Conservation (phyloP, 2,888 invertebrate genomes). For the Caenorhabditis japonica region DNA sequence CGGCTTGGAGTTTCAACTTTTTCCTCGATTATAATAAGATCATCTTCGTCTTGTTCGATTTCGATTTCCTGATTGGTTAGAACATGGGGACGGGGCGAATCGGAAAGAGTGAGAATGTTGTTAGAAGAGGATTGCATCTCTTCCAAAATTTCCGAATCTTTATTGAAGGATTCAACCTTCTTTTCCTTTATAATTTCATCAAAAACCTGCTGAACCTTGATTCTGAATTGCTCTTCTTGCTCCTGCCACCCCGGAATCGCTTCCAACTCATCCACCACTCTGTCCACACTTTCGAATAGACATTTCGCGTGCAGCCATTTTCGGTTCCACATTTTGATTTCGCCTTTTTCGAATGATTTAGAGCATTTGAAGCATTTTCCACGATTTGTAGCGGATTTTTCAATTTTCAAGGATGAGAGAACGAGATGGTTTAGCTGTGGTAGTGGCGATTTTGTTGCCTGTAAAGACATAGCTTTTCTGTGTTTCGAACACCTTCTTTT, state of each 20-base stretch:
- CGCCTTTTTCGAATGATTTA: constrained; percentile 53
- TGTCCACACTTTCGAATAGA: constrained; percentile 13
- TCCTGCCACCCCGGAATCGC: constrained; percentile 10
- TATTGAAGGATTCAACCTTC: not conserved
- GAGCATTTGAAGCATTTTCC: constrained; percentile 68
- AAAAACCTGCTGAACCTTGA: not conserved
- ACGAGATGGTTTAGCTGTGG: not conserved
- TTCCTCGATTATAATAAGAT: not conserved
- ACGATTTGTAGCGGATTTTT: constrained; percentile 11
- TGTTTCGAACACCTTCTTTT: too few species aligned
- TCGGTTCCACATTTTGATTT: constrained; percentile 52
- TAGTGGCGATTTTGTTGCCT: too few species aligned
- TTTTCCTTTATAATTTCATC: not conserved
- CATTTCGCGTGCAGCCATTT: constrained; percentile 60
- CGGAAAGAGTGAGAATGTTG: too few species aligned
- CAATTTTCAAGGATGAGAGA: not conserved
- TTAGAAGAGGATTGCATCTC: too few species aligned
- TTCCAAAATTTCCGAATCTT: not conserved
- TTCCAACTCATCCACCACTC: not conserved
- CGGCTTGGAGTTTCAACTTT: not conserved
- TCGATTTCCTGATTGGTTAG: not conserved
- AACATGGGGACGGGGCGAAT: too few species aligned
- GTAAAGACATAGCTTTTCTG: too few species aligned
- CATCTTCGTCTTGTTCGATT: too few species aligned
- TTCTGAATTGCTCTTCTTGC: not conserved